A percentile compares a stretch with the other conserved stretches of the same genome.
phyloP scores from a whole-genome alignment of 2,113 vertebrate genomes.

The Tachysurus fulvidraco region DNA sequence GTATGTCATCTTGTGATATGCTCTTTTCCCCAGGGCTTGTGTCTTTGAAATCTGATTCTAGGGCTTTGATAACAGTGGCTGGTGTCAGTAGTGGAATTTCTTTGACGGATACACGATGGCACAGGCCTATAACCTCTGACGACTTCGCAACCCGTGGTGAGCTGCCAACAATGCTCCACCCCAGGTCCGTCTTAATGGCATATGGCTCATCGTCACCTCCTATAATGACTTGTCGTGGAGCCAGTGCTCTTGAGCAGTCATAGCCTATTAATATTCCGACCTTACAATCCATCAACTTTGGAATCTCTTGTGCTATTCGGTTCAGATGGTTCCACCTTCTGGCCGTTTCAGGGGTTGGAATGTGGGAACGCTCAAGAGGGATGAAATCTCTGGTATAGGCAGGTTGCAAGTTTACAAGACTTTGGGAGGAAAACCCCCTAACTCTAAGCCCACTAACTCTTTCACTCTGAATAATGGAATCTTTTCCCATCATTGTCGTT shows the following conservation, averaged over 20 bases:
- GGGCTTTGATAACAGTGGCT: constrained; percentile 36
- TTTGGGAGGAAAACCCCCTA: neutral
- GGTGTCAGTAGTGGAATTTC: constrained; percentile 48
- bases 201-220: no score
- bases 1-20: constrained; percentile 49
- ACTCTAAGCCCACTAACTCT: constrained; percentile 23
- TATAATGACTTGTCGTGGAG: no score
- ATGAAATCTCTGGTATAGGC: neutral
- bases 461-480: constrained; percentile 13
- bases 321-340: no score
- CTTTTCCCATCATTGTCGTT: constrained; percentile 26
- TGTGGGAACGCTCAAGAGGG: no score
- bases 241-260: no score
- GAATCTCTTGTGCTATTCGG: no score
- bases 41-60: constrained; percentile 38
- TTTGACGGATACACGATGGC: constrained; percentile 38
- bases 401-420: neutral
- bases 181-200: no score
- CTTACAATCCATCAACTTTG: no score
- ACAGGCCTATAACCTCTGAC: neutral
- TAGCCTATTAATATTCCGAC: no score
- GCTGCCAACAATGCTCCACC: no score
- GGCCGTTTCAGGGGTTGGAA: no score
- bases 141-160: neutral
- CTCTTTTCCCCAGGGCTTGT: neutral